Evolutionary conservation across 2,113 vertebrate genomes (phyloP).

Genomic region (Alligator sinensis): DNA sequence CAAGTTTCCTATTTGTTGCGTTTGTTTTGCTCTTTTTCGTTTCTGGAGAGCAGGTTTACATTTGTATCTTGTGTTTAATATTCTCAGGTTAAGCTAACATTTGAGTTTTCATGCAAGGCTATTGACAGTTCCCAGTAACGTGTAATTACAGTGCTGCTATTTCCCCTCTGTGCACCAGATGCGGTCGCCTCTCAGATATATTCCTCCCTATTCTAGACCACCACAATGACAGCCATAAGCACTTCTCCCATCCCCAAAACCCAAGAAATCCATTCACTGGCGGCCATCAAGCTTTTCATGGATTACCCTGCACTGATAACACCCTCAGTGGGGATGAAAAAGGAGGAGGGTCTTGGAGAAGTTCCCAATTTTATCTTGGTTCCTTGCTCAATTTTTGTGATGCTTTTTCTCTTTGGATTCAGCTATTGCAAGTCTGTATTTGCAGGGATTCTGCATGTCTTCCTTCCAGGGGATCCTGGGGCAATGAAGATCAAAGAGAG

Average conservation of each 20-base stretch:
- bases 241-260: neutral
- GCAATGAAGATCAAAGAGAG: constrained; percentile 15
- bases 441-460: neutral
- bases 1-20: constrained; percentile 54
- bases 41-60: constrained; percentile 49
- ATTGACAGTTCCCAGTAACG: constrained; percentile 30
- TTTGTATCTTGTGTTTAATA: constrained; percentile 43
- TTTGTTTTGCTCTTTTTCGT: constrained; percentile 3
- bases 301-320: neutral
- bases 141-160: constrained; percentile 3
- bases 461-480: neutral
- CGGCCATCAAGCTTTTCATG: neutral
- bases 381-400: constrained; percentile 1
- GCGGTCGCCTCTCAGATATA: neutral
- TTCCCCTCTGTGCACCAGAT: neutral
- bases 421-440: neutral
- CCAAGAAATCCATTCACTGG: neutral
- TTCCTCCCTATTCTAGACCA: constrained; percentile 16
- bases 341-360: neutral
- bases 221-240: neutral
- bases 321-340: neutral
- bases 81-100: constrained; percentile 38
- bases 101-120: constrained; percentile 8
- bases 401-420: constrained; percentile 22
- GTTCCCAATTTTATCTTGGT: neutral